Evolutionary conservation across 2,113 vertebrate genomes (phyloP).

Genomic region (Murina feae): DNA sequence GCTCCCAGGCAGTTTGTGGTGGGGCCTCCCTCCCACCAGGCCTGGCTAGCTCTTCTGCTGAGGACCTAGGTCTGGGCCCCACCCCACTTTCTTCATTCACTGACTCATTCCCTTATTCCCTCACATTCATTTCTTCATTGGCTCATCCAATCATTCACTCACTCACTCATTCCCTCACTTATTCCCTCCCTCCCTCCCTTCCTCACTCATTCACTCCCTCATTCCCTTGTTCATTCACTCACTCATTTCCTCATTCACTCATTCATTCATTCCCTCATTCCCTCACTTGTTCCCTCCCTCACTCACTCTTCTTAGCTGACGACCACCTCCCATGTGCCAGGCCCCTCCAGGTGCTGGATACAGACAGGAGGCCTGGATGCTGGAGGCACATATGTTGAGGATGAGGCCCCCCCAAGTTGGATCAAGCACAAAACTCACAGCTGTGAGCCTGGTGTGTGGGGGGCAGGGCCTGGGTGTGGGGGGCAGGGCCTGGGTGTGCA

Average conservation of each 20-base stretch:
- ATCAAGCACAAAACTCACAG: not conserved
- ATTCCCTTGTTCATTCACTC: too few species aligned
- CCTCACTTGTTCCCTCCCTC: too few species aligned
- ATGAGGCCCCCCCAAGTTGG: fast-evolving
- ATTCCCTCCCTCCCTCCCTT: too few species aligned
- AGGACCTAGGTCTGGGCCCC: not conserved
- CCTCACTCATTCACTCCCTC: too few species aligned
- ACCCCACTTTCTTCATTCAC: not conserved
- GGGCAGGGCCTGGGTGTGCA: fast-evolving
- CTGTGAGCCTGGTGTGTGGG: fast-evolving
- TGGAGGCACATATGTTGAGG: fast-evolving
- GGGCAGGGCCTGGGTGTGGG: fast-evolving
- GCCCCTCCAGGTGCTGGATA: not conserved
- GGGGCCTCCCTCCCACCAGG: not conserved
- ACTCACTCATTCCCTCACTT: fast-evolving
- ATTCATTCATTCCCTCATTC: too few species aligned
- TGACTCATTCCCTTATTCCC: too few species aligned
- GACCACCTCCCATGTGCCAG: not conserved
- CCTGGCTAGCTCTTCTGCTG: not conserved
- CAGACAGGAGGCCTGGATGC: not conserved
- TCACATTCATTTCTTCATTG: fast-evolving
- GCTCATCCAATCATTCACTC: fast-evolving
- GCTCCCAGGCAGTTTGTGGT: not conserved
- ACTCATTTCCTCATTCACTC: too few species aligned
- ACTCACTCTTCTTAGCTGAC: too few species aligned